Conservation (phyloP, 2,113 vertebrate genomes). For the Progne subis region DNA sequence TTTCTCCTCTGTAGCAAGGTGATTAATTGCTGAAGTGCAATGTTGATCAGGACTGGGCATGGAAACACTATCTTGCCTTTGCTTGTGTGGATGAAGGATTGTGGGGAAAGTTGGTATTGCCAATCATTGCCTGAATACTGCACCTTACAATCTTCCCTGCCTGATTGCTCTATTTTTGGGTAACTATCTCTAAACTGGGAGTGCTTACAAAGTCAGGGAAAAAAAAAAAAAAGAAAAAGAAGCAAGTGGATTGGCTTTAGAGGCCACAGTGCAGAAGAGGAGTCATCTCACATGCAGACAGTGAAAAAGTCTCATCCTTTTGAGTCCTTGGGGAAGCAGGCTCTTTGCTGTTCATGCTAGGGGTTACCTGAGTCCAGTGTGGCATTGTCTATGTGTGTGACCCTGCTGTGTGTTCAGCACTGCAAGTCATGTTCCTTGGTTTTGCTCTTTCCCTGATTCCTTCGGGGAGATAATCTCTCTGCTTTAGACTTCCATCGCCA, state of each 20-base stretch:
- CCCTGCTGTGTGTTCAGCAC: background rate
- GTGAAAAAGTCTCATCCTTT: background rate
- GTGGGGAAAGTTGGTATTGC: background rate
- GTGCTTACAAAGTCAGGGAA: background rate
- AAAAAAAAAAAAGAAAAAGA: background rate
- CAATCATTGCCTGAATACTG: background rate
- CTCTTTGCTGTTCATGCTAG: background rate
- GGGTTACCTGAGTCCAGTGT: background rate
- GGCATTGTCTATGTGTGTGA: background rate
- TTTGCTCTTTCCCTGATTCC: background rate
- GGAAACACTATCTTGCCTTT: background rate
- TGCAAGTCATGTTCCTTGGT: fast-evolving
- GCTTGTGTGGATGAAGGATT: background rate
- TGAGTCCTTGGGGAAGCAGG: background rate
- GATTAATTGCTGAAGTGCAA: background rate
- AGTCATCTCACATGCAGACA: background rate
- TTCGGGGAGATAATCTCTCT: background rate
- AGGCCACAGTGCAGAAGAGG: background rate
- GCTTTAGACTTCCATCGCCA: background rate
- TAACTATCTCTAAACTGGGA: background rate
- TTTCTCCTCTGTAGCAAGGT: background rate
- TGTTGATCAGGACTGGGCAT: background rate
- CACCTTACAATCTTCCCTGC: background rate
- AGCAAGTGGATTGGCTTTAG: background rate
- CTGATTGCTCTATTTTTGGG: background rate